phyloP scores from a whole-genome alignment of 2,888 invertebrate species.

The Leucophora obtusa region DNA sequence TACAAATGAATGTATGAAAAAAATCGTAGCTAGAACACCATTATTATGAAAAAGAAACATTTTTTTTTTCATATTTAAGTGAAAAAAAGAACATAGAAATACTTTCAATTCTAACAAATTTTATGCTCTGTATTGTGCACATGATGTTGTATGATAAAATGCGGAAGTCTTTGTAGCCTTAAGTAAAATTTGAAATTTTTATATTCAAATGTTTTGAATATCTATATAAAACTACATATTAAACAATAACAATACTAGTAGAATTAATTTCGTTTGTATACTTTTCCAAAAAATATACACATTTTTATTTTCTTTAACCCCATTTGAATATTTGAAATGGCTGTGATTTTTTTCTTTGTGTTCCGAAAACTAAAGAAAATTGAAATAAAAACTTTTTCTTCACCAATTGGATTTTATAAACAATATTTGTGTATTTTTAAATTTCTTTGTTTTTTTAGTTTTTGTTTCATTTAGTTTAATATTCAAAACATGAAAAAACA shows the following conservation, averaged over 20 bases:
- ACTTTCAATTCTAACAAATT: neutral
- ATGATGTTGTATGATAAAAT: slow-evolving; percentile 2
- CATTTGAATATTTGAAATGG: too few relatives aligned
- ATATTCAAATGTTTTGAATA: neutral
- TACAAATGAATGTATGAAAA: neutral
- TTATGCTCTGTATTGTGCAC: neutral
- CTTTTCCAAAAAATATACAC: neutral
- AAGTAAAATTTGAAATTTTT: slow-evolving; percentile 1
- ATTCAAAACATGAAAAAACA: slow-evolving; percentile 49
- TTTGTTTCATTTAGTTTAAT: slow-evolving; percentile 7
- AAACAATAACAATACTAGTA: neutral
- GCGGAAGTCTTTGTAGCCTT: slow-evolving; percentile 35
- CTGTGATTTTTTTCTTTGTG: neutral
- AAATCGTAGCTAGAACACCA: neutral
- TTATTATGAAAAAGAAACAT: neutral
- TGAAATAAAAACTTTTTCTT: neutral
- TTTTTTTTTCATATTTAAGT: neutral
- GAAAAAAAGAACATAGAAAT: neutral
- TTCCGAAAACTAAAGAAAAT: neutral
- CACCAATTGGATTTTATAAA: neutral
- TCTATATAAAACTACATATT: neutral
- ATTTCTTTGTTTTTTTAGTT: neutral
- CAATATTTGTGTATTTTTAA: neutral
- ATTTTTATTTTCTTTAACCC: too few relatives aligned
- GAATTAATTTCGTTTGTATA: neutral